Base-by-base conservation (phyloP, 1,140 invertebrate species). In the Ceratina calcarata region DNA sequence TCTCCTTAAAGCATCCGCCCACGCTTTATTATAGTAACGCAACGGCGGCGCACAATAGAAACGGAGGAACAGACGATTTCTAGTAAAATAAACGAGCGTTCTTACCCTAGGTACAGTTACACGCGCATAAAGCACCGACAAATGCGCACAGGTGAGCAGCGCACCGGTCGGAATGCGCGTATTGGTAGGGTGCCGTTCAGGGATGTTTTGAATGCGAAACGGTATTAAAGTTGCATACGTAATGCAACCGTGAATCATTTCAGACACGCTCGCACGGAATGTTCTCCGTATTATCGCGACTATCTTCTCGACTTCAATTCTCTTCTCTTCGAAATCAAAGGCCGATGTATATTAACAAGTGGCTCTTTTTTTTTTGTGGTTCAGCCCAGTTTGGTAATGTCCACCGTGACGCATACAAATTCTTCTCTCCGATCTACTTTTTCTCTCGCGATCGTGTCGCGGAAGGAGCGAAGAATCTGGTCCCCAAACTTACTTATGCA, bases 311-410 rank as follows among this genome's bases (percentile, higher is more conserved):
- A 22, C 3, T 13, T 15, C 10, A 16, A 12, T n/a, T 16, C 24
- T 10, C 49, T 6, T 24, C 61, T 64, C 24, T 16, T 10, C 45
- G 37, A 45, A 45, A 45, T 45, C 37, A 45, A 45, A 45, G 37
- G 6, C 37, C 37, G 8, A 45, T 10, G 37, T 45, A 45, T 10
- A 45, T 45, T 45, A 45, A 10, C 37, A 10, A 45, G 37, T 57
- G n/a, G 16, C 55, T 18, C 55, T 57, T 57, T 13, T 57, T 57
- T 57, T 57, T 57, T 57, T 16, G 51, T 71, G 62, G 79, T 79
- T 86, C 72, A 84, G 81, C 86, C 81, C 87, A 82, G 86, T 88
- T 88, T 88, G 86, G 86, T 85, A 83, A 87, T 78, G 84, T 80
- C 72, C 82, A 73, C 83, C 37, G 62, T 66, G 53, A 18, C 71